A percentile compares a stretch with the other conserved stretches of the same genome.
phyloP scores from a whole-genome alignment of 1,140 invertebrate genomes.

The Ceratina calcarata region DNA sequence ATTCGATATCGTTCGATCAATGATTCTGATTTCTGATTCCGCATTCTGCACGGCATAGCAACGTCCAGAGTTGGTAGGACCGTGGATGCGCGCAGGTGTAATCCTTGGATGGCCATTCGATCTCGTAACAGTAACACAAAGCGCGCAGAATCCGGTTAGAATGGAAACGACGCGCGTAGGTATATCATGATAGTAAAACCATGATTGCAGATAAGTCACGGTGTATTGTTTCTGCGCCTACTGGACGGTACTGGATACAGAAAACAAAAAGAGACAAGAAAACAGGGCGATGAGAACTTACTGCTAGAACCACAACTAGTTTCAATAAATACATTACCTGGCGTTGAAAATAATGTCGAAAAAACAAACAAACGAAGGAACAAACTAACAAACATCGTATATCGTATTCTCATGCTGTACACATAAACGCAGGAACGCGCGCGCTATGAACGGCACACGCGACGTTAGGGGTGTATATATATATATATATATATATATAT shows the following conservation, averaged over 20 bases:
- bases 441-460: slow-evolving; percentile 44
- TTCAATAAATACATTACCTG: slow-evolving; percentile 59
- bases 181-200: slow-evolving; percentile 30
- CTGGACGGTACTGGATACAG: slow-evolving; percentile 34
- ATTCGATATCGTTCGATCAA: neutral
- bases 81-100: neutral
- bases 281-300: slow-evolving; percentile 54
- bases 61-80: too few species aligned
- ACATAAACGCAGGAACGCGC: slow-evolving; percentile 58
- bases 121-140: slow-evolving; percentile 30
- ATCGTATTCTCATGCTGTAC: slow-evolving; percentile 28
- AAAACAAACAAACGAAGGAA: slow-evolving; percentile 29
- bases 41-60: too few species aligned
- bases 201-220: slow-evolving; percentile 44
- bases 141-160: slow-evolving; percentile 6
- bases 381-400: slow-evolving; percentile 47
- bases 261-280: neutral
- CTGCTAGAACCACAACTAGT: slow-evolving; percentile 56
- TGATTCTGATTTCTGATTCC: neutral
- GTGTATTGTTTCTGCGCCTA: slow-evolving; percentile 55
- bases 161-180: slow-evolving; percentile 36
- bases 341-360: slow-evolving; percentile 30
- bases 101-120: slow-evolving; percentile 47
- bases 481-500: too few species aligned
- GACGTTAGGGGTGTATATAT: neutral